Base-by-base conservation (phyloP, 2,797 vertebrate species). In the Fundulus diaphanus region DNA sequence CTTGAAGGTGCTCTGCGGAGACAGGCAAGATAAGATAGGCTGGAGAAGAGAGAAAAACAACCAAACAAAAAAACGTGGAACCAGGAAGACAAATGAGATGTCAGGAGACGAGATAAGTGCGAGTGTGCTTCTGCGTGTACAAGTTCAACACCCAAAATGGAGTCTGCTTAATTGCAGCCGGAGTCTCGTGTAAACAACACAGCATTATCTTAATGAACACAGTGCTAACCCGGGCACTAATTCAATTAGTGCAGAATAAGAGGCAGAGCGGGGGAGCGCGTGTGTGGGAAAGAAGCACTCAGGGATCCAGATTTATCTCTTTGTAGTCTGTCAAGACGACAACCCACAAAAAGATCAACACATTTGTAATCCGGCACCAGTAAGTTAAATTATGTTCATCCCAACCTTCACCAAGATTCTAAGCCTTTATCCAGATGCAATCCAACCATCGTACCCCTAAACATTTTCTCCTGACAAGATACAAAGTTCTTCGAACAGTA, bases 1-100 rank as follows among this genome's bases (percentile, higher is more conserved):
- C 87, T 99, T 99, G 88, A 99, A 99, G 8, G 97, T 99, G 93
- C 97, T 98, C 97, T 99, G 89, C 24, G 22, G 68, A 3, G 71
- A 57, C 0, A 22, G 57, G 7, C 12, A 13, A 22, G 27, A 18
- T 46, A 46, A 33, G 9, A 31, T 27, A 51, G 73, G 65, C 1
- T 18, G 42, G 40, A 24, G 56, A 24, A 35, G 57, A 27, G 59
- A 20, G 33, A 49, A 72, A 61, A n/a, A n/a, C n/a, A n/a, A n/a
- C n/a, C n/a, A n/a, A n/a, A n/a, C n/a, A n/a, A 20, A 63, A 11
- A 57, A 15, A 49, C 42, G 15, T 46, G 27, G 3, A 78, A 52
- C 52, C 49, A 51, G 44, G 35, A 33, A 66, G 63, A 81, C 44
- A 74, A 68, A 79, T 42, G 40, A 68, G 70, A n/a, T 29, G 57